phyloP scores from a whole-genome alignment of 2,797 vertebrate genomes.

The Etheostoma nigrum region DNA sequence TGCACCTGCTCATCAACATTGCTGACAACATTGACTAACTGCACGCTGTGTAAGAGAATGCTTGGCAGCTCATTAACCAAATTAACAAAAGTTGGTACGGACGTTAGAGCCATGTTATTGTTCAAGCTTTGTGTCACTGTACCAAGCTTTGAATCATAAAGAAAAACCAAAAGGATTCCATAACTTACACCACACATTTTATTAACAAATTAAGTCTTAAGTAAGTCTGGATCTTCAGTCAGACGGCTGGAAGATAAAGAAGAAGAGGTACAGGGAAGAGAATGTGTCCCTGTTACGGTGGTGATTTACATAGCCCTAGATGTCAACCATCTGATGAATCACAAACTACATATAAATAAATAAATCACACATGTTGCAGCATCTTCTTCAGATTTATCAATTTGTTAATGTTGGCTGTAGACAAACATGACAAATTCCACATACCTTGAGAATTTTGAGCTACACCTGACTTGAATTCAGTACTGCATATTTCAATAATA shows the following conservation, averaged over 20 bases:
- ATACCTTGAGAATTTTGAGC: not conserved
- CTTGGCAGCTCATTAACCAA: constrained; percentile 54
- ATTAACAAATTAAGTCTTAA: too few species aligned
- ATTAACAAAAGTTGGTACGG: constrained; percentile 43
- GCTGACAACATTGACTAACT: constrained; percentile 67
- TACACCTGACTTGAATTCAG: constrained; percentile 8
- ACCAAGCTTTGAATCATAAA: constrained; percentile 4
- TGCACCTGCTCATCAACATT: constrained; percentile 68
- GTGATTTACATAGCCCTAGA: not conserved
- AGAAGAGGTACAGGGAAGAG: not conserved
- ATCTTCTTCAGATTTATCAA: not conserved
- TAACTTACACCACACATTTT: not conserved
- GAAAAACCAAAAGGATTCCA: not conserved
- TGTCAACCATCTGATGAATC: not conserved
- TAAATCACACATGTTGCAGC: not conserved
- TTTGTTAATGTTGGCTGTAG: not conserved
- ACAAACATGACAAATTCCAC: not conserved
- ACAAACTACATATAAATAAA: not conserved
- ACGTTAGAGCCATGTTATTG: not conserved
- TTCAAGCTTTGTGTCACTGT: constrained; percentile 13
- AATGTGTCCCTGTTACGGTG: too few species aligned
- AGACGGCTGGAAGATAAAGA: not conserved
- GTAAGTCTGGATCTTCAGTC: not conserved
- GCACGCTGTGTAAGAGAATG: constrained; percentile 31
- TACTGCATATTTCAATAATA: constrained; percentile 5